phyloP scores from a whole-genome alignment of 2,888 invertebrate species.

The Leptopterna dolabrata region DNA sequence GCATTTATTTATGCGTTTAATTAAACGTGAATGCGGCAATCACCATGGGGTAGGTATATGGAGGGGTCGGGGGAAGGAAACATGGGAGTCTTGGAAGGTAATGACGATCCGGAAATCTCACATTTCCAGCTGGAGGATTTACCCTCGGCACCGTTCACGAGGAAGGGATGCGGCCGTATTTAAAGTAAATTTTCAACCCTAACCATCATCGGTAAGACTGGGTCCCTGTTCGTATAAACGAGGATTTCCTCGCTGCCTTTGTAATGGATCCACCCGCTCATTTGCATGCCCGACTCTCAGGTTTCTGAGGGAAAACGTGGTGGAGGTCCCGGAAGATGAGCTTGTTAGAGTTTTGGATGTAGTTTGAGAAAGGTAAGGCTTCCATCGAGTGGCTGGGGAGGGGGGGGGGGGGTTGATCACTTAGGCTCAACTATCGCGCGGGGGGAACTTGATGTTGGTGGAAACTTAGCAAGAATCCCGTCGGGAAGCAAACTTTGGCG shows the following conservation, averaged over 20 bases:
- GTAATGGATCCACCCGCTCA: slow-evolving; percentile 26
- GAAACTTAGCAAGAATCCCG: slow-evolving; percentile 24
- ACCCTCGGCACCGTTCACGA: background rate
- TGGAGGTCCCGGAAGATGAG: slow-evolving; percentile 7
- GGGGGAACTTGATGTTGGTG: background rate
- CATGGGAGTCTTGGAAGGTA: background rate
- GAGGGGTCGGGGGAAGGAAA: background rate
- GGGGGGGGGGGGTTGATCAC: background rate
- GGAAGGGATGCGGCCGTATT: background rate
- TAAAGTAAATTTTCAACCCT: slow-evolving; percentile 8
- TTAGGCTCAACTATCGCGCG: background rate
- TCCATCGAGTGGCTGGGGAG: no score
- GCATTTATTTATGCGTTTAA: slow-evolving; percentile 51
- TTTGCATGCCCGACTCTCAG: slow-evolving; percentile 31
- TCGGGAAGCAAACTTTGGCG: background rate
- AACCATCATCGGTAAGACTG: background rate
- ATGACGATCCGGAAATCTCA: slow-evolving; percentile 41
- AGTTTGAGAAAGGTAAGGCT: slow-evolving; percentile 15
- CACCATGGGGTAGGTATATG: slow-evolving; percentile 32
- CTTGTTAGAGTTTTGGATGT: slow-evolving; percentile 23
- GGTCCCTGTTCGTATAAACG: background rate
- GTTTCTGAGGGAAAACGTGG: background rate
- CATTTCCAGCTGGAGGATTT: slow-evolving; percentile 34
- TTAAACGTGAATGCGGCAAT: slow-evolving; percentile 46
- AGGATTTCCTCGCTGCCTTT: background rate